Conservation (phyloP, 1,140 invertebrate species). For the Bombus ignitus region DNA sequence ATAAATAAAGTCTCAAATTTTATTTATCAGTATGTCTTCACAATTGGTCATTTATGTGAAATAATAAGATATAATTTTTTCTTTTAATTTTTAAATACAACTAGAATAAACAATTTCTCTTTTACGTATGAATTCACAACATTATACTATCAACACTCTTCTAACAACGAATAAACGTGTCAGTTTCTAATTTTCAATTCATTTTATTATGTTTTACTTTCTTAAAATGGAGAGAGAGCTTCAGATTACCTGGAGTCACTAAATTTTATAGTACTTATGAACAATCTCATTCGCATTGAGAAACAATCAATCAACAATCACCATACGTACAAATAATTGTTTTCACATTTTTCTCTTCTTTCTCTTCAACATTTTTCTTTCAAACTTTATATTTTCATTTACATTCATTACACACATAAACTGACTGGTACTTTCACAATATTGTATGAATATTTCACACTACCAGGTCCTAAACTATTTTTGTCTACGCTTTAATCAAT, state of each 20-base stretch:
- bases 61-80: constrained; percentile 55
- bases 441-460: constrained; percentile 12
- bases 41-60: constrained; percentile 64
- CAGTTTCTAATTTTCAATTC: constrained; percentile 40
- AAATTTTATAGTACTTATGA: constrained; percentile 29
- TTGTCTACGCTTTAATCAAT: constrained; percentile 35
- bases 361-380: constrained; percentile 20
- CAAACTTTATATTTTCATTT: constrained; percentile 41
- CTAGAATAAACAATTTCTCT: constrained; percentile 53
- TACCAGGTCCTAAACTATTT: constrained; percentile 36
- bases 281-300: constrained; percentile 37
- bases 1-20: constrained; percentile 62
- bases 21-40: constrained; percentile 65
- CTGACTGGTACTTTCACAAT: constrained; percentile 41
- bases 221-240: constrained; percentile 13
- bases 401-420: constrained; percentile 38
- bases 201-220: constrained; percentile 41
- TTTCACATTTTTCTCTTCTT: constrained; percentile 14
- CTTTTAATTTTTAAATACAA: constrained; percentile 45
- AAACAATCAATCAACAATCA: constrained; percentile 58
- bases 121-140: constrained; percentile 58
- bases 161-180: constrained; percentile 51
- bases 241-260: constrained; percentile 14
- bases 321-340: constrained; percentile 54
- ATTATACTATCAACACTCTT: constrained; percentile 52